Base-by-base conservation (phyloP, 1,140 invertebrate genomes). In the Apis cerana region DNA sequence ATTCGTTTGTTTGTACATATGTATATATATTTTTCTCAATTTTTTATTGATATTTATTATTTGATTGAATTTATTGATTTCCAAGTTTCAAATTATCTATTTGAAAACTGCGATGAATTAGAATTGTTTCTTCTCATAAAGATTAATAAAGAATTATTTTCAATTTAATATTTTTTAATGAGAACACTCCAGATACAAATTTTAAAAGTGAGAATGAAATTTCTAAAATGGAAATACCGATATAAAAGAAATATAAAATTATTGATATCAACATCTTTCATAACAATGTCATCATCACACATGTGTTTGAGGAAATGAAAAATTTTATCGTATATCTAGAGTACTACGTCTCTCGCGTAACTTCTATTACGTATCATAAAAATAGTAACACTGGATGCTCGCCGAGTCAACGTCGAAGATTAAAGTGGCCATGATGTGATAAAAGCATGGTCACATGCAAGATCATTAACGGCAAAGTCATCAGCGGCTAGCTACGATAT, bases 391-490 rank as follows among this genome's bases (percentile, higher is more conserved):
- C 23, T 23, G 17, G 11, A 48, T 54, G 50, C 64, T 43, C 11
- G 27, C 4, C 58, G 58, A 43, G 48, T 21, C 56, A 69, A 56
- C 50, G 33, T 69, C 74, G 74, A 69, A 82, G 64, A 82, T 82
- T 76, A 76, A 82, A 82, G 19, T 76, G 64, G 12, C 62, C 72
- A 8, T 61, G 71, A 68, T 52, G 54, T 13, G 80, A 68, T 43
- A 52, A 76, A 76, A 15, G 48, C 21, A 7, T 74, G n/a, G 58
- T 43, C 59, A 64, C 69, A 64, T 80, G 70, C 64, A 43, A 21
- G 72, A 82, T 82, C 74, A 59, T 82, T 68, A 82, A 76, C 33
- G 43, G 68, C 81, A 50, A 62, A 82, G 58, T 70, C 50, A 65
- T 78, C 67, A 78, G 58, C 67, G 27, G 50, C 65, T 56, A 13